Evolutionary conservation across 2,113 vertebrate species (phyloP), one percentile per base, ranked within the genome.

Genomic region (Strix uralensis): DNA sequence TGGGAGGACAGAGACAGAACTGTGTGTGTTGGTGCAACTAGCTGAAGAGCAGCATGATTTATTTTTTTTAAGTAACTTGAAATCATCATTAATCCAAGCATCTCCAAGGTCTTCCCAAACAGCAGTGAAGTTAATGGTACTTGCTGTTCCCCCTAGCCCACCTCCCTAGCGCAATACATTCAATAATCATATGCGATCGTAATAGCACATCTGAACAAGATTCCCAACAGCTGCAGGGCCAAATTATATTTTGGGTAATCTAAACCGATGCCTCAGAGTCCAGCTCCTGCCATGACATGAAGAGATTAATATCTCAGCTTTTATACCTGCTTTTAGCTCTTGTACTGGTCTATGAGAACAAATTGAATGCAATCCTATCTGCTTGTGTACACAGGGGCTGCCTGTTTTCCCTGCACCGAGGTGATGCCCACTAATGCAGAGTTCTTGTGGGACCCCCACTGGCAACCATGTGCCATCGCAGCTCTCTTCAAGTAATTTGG

Each of bases 371-470:
- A 42, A 5, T 4, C 0, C 0, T 27, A 16, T 2, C 25, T 13
- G 25, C 44, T 23, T 0, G 29, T 20, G 4, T 4, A 7, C 1
- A 21, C 7, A 29, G 44, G 0, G 1, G 15, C 6, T 17, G 38
- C 10, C n/a, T 1, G 10, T 6, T 20, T 13, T 16, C 62, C 52
- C 75, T 5, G 21, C 0, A 1, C 69, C 0, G 15, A 26, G 58
- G 40, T 8, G 51, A 7, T 3, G 55, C 57, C 85, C 71, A 6
- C 7, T 23, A 12, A 1, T 6, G 23, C 61, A 14, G 44, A 25
- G 79, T 25, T 77, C 88, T 65, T 15, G 34, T 5, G 74, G 67
- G 86, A 88, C 71, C 44, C 9, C 86, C 58, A 5, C 82, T 80
- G 88, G 66, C 36, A 47, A 66, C 34, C 36, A 8, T 11, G 67